Percentiles rank a stretch among this genome's conserved stretches.
Conservation (phyloP, 2,888 invertebrate genomes). For the Lithophane leautieri region DNA sequence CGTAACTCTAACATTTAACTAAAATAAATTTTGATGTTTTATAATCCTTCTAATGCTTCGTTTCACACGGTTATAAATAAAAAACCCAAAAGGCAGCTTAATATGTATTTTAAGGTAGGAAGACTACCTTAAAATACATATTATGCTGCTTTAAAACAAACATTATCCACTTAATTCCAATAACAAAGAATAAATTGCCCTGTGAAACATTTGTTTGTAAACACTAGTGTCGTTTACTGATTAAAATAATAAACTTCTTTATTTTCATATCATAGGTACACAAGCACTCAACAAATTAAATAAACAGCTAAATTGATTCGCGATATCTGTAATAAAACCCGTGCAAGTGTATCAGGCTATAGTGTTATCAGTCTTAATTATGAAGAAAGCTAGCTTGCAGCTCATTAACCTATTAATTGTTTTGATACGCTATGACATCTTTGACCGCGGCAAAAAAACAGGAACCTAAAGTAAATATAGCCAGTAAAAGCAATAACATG, state of each 20-base stretch:
- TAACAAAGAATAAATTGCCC: slow-evolving; percentile 1
- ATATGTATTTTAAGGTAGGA: too few species aligned
- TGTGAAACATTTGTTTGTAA: slow-evolving; percentile 28
- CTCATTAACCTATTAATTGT: slow-evolving; percentile 31
- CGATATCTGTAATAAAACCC: slow-evolving; percentile 7
- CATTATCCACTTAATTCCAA: not conserved
- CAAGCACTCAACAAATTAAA: slow-evolving; percentile 13
- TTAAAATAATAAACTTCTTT: slow-evolving; percentile 15
- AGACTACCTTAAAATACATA: not conserved
- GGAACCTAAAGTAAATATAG: not conserved
- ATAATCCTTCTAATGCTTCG: not conserved
- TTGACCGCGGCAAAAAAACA: not conserved
- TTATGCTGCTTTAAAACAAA: not conserved
- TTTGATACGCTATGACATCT: not conserved
- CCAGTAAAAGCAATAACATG: not conserved
- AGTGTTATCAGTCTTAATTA: too few species aligned
- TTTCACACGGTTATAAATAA: not conserved
- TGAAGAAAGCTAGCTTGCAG: slow-evolving; percentile 9
- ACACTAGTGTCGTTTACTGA: slow-evolving; percentile 26
- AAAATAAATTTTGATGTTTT: not conserved
- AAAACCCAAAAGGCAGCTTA: not conserved
- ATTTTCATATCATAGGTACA: slow-evolving; percentile 3
- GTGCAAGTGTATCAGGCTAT: not conserved
- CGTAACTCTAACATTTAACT: not conserved
- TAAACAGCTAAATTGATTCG: slow-evolving; percentile 29